These are phyloP conservation scores for Menidia beryllina DNA, from an alignment of 2,113 vertebrate species.

Conservation along the genomic window DNA sequence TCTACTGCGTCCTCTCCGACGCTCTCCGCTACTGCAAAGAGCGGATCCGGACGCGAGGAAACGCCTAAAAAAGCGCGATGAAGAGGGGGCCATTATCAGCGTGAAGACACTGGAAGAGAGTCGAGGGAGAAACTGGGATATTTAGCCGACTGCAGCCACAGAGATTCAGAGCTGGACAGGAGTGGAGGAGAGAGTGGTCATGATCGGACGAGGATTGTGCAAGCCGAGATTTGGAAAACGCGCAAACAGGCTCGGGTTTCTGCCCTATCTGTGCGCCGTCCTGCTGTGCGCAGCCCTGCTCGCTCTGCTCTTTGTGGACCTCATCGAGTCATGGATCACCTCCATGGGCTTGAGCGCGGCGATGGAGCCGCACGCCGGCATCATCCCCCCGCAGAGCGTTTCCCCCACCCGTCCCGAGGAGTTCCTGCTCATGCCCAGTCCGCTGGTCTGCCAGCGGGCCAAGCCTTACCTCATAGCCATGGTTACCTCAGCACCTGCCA, in stretches of 20 bases:
- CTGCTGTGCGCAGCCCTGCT: constrained; percentile 40
- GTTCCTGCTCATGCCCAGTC: constrained; percentile 78
- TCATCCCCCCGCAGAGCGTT: constrained; percentile 69
- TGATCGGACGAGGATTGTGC: constrained; percentile 71
- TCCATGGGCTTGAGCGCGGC: constrained; percentile 69
- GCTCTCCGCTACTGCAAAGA: not conserved
- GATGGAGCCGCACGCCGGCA: constrained; percentile 43
- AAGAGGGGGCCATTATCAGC: not conserved
- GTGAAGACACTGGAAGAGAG: not conserved
- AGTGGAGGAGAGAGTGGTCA: constrained; percentile 46
- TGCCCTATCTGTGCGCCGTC: constrained; percentile 45
- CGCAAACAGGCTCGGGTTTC: constrained; percentile 34
- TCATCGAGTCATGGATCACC: constrained; percentile 80
- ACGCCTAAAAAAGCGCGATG: constrained; percentile 2
- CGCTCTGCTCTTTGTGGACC: constrained; percentile 77
- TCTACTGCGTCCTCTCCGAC: constrained; percentile 5
- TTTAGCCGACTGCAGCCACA: not conserved
- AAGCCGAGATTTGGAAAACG: constrained; percentile 74
- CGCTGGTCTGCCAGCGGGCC: constrained; percentile 74
- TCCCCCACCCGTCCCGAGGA: constrained; percentile 76
- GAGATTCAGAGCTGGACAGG: constrained; percentile 3
- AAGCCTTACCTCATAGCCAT: constrained; percentile 85
- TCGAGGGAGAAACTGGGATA: not conserved
- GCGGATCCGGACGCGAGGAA: not conserved
- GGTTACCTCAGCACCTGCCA: constrained; percentile 82